phyloP scores from a whole-genome alignment of 2,113 vertebrate species.

The Oreochromis niloticus region DNA sequence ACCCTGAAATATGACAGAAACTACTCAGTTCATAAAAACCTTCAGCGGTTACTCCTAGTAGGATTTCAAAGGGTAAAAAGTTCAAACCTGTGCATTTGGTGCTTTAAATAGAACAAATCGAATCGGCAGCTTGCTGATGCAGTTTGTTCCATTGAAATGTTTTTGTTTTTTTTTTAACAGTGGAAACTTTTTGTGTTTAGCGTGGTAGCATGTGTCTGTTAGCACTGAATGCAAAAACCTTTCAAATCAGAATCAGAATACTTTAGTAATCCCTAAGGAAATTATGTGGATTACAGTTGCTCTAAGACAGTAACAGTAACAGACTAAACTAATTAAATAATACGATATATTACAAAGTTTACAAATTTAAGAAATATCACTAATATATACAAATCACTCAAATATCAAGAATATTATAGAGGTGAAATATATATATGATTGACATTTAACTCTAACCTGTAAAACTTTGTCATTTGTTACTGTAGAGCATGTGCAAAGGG shows the following conservation, averaged over 20 bases:
- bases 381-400: background rate
- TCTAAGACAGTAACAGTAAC: rapidly evolving
- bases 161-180: rapidly evolving
- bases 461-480: background rate
- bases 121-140: background rate
- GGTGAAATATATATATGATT: background rate
- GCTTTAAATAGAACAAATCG: background rate
- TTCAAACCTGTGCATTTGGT: rapidly evolving
- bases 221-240: background rate
- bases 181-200: background rate
- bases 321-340: background rate
- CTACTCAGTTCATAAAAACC: background rate
- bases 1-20: background rate
- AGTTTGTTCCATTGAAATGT: background rate
- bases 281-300: background rate
- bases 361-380: background rate
- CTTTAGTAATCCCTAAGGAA: background rate
- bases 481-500: background rate
- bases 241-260: background rate
- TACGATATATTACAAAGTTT: background rate
- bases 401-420: rapidly evolving
- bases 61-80: background rate
- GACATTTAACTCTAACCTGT: background rate
- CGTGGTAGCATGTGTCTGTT: background rate
- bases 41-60: background rate